phyloP scores from a whole-genome alignment of 2,797 vertebrate genomes.

The Alcedo atthis region DNA sequence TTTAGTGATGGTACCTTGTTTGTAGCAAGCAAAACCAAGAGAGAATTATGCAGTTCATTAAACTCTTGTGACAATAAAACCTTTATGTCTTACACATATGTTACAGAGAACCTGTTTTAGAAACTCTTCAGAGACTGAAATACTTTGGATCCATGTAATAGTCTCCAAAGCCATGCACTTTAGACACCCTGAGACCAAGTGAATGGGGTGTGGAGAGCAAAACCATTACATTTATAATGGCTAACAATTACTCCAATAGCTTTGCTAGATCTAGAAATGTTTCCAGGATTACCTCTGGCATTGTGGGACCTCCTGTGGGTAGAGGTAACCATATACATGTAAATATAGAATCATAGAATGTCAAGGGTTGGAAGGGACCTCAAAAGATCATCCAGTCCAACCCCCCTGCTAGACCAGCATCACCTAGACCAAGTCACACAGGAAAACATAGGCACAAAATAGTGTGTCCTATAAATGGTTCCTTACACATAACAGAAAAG shows the following conservation, averaged over 20 bases:
- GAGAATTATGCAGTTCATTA: conserved; percentile 13
- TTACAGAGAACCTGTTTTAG: conserved; percentile 43
- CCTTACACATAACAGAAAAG: not conserved
- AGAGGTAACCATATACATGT: not conserved
- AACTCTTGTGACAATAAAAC: not conserved
- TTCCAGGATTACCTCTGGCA: not conserved
- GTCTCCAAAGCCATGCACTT: not conserved
- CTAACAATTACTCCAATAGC: not conserved
- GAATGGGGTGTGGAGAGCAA: not conserved
- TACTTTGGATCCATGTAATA: not conserved
- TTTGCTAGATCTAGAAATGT: not conserved
- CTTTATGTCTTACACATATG: conserved; percentile 46
- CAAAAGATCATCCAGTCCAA: no score
- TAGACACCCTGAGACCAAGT: not conserved
- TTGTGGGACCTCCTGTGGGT: not conserved
- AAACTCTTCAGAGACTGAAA: conserved; percentile 21
- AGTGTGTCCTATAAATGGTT: not conserved
- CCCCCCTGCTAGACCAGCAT: no score
- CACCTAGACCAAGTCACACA: no score
- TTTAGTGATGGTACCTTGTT: conserved; percentile 1
- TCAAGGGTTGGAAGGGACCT: no score
- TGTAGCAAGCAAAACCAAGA: conserved; percentile 32
- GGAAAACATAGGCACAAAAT: not conserved
- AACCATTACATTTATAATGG: conserved; percentile 2
- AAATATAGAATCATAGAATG: not conserved